phyloP scores from a whole-genome alignment of 2,888 invertebrate species.

The Hartigia nigra region DNA sequence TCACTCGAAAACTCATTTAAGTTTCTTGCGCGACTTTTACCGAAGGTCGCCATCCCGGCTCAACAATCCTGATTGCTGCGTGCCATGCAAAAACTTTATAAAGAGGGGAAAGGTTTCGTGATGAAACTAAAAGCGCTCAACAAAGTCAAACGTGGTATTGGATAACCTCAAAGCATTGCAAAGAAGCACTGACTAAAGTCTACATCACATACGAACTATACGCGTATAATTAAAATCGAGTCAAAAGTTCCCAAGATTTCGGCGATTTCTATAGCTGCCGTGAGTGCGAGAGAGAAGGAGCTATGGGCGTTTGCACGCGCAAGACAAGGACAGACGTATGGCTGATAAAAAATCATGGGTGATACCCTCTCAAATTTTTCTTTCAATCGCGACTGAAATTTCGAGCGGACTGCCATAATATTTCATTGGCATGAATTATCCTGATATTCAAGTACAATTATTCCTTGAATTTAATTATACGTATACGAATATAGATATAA shows the following conservation, averaged over 20 bases:
- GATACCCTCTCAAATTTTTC: not conserved
- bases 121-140: not conserved
- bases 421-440: not conserved
- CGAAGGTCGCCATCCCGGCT: not conserved
- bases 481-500: too few species aligned
- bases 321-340: not conserved
- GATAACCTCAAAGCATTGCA: not conserved
- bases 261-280: not conserved
- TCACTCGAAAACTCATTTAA: conserved; percentile 20
- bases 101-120: not conserved
- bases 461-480: too few species aligned
- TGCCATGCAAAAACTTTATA: not conserved
- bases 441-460: too few species aligned
- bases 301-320: not conserved
- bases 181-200: not conserved
- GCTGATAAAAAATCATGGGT: not conserved
- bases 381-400: not conserved
- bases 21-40: conserved; percentile 4
- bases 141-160: not conserved
- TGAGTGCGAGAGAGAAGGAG: not conserved
- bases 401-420: not conserved
- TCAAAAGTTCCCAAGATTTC: not conserved
- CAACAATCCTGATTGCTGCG: not conserved
- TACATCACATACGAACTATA: not conserved
- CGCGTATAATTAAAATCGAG: not conserved